Conservation (phyloP, 2,888 invertebrate species). For the Stenodema calcarata region DNA sequence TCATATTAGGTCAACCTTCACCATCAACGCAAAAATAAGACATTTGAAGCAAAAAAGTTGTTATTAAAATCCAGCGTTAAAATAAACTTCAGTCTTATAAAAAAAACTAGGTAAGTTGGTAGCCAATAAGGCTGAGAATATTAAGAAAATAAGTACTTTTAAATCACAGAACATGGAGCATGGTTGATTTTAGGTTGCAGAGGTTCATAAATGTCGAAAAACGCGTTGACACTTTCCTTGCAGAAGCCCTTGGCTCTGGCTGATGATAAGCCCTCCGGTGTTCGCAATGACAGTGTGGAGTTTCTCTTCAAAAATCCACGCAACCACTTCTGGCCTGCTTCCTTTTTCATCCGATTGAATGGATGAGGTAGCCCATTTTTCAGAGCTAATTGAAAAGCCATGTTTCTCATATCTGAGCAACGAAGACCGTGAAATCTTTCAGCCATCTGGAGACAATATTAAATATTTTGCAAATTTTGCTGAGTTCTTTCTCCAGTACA, state of each 20-base stretch:
- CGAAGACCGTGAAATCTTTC: neutral
- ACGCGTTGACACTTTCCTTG: neutral
- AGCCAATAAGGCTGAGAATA: conserved; percentile 17
- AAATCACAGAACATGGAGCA: neutral
- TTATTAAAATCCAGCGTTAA: neutral
- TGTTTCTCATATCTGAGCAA: neutral
- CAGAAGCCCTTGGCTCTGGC: neutral
- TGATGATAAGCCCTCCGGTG: neutral
- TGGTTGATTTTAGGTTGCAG: neutral
- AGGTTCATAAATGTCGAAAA: neutral
- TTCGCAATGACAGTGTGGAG: neutral
- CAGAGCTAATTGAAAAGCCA: neutral
- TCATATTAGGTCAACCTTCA: conserved; percentile 4
- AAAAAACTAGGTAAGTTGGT: neutral
- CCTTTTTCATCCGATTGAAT: neutral
- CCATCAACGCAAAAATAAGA: neutral
- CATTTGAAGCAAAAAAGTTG: conserved; percentile 4
- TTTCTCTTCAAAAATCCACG: neutral
- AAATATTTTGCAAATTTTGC: too few species aligned
- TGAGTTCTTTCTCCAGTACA: conserved; percentile 39
- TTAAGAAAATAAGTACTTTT: neutral
- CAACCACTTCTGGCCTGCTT: neutral
- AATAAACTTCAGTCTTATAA: neutral
- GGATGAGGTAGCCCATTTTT: neutral
- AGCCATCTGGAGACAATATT: neutral